These are phyloP conservation scores for Formica selysi DNA, from an alignment of 1,140 invertebrate genomes.

Conservation along the genomic window DNA sequence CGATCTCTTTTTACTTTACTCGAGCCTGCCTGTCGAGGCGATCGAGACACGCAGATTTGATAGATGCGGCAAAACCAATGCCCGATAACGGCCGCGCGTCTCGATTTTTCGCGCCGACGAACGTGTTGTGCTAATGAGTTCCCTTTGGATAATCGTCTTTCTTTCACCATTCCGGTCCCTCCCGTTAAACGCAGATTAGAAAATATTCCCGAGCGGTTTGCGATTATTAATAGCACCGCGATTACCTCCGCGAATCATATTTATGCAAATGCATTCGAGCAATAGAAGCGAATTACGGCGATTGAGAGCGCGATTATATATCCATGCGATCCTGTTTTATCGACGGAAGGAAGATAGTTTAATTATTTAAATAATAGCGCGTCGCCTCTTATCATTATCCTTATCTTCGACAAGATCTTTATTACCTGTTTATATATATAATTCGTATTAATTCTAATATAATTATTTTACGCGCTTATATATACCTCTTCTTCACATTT, in stretches of 20 bases:
- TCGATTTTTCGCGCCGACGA: slow-evolving; percentile 36
- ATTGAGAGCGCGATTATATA: background rate
- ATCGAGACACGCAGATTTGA: slow-evolving; percentile 48
- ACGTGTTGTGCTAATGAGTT: slow-evolving; percentile 62
- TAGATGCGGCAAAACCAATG: slow-evolving; percentile 49
- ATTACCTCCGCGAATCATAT: slow-evolving; percentile 4
- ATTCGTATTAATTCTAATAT: background rate
- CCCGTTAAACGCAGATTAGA: slow-evolving; percentile 35
- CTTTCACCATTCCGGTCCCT: slow-evolving; percentile 26
- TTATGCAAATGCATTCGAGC: slow-evolving; percentile 42
- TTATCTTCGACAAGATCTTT: background rate
- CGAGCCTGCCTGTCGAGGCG: background rate
- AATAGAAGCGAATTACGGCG: slow-evolving; percentile 28
- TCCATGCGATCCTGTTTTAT: background rate
- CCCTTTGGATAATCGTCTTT: slow-evolving; percentile 64
- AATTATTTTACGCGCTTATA: background rate
- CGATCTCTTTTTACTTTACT: slow-evolving; percentile 31
- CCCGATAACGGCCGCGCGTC: background rate
- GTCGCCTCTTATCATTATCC: background rate
- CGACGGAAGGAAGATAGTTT: background rate
- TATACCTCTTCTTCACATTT: background rate
- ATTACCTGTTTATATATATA: background rate
- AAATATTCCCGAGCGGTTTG: slow-evolving; percentile 22
- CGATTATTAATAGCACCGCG: slow-evolving; percentile 42
- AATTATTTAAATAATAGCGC: slow-evolving; percentile 9